These are phyloP conservation scores for Prietella phreatophila DNA, from an alignment of 2,113 vertebrate species.

Conservation along the genomic window DNA sequence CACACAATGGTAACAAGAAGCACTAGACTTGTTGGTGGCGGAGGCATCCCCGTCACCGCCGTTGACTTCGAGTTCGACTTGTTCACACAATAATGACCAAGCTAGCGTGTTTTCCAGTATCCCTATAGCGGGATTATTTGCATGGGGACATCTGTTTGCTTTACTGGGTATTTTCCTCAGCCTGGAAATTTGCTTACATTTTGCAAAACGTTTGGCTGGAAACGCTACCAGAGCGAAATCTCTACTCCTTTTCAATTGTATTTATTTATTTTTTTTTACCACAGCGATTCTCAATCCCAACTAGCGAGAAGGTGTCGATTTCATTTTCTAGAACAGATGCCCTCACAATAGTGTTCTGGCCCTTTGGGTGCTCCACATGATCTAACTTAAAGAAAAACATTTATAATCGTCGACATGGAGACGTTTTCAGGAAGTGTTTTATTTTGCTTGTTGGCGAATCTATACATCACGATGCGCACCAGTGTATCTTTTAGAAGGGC, in stretches of 20 bases:
- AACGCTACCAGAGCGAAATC: not conserved
- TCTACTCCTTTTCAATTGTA: not conserved
- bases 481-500: no score
- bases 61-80: not conserved
- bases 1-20: no score
- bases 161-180: not conserved
- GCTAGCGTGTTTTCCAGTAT: not conserved
- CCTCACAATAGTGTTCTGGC: not conserved
- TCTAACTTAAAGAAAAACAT: no score
- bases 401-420: no score
- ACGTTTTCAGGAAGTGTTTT: no score
- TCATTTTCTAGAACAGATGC: not conserved
- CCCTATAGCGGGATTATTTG: not conserved
- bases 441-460: no score
- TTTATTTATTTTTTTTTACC: not conserved
- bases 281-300: not conserved
- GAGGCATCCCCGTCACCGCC: no score
- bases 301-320: not conserved
- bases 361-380: no score
- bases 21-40: no score
- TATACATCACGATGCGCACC: no score
- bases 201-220: not conserved
- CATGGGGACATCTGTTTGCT: not conserved
- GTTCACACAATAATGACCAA: not conserved
- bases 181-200: not conserved